Evolutionary conservation across 2,888 invertebrate species (phyloP), one percentile per base, ranked within the genome.

Genomic region (Lobophora halterata): DNA sequence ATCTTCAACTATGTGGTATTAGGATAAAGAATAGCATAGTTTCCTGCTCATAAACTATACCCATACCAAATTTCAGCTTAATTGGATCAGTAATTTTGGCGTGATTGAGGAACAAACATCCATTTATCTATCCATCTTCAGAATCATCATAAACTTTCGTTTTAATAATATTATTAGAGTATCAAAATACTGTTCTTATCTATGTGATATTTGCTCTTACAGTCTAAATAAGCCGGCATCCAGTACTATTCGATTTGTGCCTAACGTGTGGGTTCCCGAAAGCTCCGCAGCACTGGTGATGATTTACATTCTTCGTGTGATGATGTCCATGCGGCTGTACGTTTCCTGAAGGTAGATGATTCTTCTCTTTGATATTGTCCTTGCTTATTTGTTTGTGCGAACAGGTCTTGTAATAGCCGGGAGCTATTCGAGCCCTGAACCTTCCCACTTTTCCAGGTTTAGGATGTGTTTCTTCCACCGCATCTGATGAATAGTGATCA

Each of bases 221-320:
- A 16, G 37, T 7, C 67, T 82, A 86, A 58, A 86, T 78, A 31
- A 87, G 64, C 46, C 62, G 71, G 71, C 86, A 86, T 48, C 71
- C 79, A 2, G 82, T 73, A 55, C 71, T 79, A 54, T 62, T 73
- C 6, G 73, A 61, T 78, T 88, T 88, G 52, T 87, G 82, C 44
- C 83, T 69, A 0, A 85, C 83, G 7, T 88, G 83, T 1, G 87
- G 86, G 44, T 87, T 87, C 0, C 87, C 87, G 27, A 87, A 88
- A 0, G 88, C 88, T 0, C 88, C 88, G 49, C 88, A 88, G 35
- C 88, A 88, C 30, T 87, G 87, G 38, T 88, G 88, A 34, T 88
- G 86, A 34, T 87, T 88, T 0, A 76, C 73, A 25, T 85, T 85
- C 51, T 86, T 87, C 6, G 79, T 70, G 41, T 85, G 85, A 34